Conservation (phyloP, 2,113 vertebrate species). For the Maccullochella peelii region DNA sequence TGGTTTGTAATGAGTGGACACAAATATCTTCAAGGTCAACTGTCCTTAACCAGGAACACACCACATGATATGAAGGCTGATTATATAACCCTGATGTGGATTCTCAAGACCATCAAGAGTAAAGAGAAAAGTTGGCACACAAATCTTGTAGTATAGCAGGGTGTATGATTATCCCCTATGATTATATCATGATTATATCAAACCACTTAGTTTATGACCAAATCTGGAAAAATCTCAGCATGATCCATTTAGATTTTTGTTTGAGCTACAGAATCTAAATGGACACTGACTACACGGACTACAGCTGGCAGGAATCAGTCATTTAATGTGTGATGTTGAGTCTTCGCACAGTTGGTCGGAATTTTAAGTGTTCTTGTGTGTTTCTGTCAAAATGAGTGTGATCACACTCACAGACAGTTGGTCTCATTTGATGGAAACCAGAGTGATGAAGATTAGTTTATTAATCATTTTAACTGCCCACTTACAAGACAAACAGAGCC, state of each 20-base stretch:
- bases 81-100: neutral
- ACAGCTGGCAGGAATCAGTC: neutral
- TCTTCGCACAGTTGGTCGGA: neutral
- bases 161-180: too few relatives aligned
- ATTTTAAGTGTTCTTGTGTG: neutral
- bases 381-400: neutral
- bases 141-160: neutral
- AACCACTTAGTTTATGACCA: neutral
- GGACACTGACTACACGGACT: neutral
- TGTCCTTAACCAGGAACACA: conserved; percentile 1
- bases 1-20: conserved; percentile 30
- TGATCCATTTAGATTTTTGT: neutral
- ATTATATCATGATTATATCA: neutral
- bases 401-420: conserved; percentile 18
- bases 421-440: neutral
- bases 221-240: neutral
- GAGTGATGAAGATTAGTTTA: neutral
- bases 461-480: neutral
- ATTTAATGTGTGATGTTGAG: neutral
- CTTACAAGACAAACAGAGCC: neutral
- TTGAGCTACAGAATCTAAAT: neutral
- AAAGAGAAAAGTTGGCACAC: neutral
- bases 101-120: neutral
- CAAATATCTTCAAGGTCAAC: conserved; percentile 45
- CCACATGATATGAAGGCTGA: neutral